A percentile compares a stretch with the other conserved stretches of the same genome.
These are phyloP conservation scores for Phycodurus eques DNA, from an alignment of 2,113 vertebrate species.

Conservation along the genomic window DNA sequence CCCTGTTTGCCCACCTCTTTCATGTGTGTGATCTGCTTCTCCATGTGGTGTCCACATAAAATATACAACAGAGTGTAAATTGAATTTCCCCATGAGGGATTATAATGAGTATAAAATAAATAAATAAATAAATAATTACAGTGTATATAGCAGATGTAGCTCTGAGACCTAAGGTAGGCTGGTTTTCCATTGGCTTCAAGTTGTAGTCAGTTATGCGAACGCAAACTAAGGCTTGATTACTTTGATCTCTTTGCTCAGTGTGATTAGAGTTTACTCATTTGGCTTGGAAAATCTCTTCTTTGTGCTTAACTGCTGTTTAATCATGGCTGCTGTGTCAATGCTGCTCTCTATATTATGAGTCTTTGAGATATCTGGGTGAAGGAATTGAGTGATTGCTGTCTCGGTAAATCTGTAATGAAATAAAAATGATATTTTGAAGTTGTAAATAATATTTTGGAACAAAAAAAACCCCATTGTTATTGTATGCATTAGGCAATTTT, in stretches of 20 bases:
- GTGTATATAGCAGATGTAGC: too few species aligned
- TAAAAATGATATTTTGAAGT: too few species aligned
- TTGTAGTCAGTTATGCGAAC: background rate
- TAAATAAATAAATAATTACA: background rate
- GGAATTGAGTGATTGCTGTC: slow-evolving; percentile 28
- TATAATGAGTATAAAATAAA: background rate
- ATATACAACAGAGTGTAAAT: too few species aligned
- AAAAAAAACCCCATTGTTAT: too few species aligned
- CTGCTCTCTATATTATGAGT: slow-evolving; percentile 23
- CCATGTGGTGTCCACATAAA: too few species aligned
- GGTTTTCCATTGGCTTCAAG: slow-evolving; percentile 5
- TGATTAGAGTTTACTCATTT: slow-evolving; percentile 45
- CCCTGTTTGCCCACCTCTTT: too few species aligned
- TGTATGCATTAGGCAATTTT: too few species aligned
- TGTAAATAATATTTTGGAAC: too few species aligned
- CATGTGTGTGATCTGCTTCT: too few species aligned
- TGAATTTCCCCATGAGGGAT: too few species aligned
- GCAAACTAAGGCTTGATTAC: slow-evolving; percentile 20
- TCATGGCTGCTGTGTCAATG: slow-evolving; percentile 12
- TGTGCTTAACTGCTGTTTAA: slow-evolving; percentile 32
- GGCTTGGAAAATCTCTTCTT: slow-evolving; percentile 44
- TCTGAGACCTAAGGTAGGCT: background rate
- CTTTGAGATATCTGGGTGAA: slow-evolving; percentile 31
- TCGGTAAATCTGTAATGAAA: slow-evolving; percentile 21
- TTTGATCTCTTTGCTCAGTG: slow-evolving; percentile 47